Base-by-base conservation (phyloP, 2,888 invertebrate species). In the Lasioglossum oenotherae region DNA sequence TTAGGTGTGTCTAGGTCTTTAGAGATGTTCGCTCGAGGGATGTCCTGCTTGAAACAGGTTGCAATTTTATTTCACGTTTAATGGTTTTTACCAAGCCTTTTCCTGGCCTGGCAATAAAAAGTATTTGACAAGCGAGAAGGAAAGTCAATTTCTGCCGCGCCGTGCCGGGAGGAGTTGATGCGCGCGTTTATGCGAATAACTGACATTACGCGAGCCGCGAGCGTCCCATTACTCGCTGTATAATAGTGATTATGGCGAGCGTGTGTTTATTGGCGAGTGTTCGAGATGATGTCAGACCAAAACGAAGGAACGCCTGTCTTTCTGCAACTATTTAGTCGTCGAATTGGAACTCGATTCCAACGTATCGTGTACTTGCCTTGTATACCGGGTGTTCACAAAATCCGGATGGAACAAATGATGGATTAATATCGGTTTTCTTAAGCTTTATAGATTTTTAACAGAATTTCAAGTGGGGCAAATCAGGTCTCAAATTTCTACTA, bases 141-240 rank as follows among this genome's bases (percentile, higher is more conserved):
- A 46, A 82, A 78, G 77, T 71, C 49, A 35, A 38, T 35, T 31
- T 74, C 79, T 60, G 77, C 57, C 27, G 72, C 74, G 72, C 72
- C 74, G 74, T 16, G 57, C 72, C 74, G 69, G 53, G 35, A 46
- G 35, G 77, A 67, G 74, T 27, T 71, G 74, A 78, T 79, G 77
- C 49, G 46, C 73, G 79, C 71, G 75, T 67, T 78, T 82, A 76
- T 60, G 49, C 64, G 73, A 77, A 82, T 82, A 82, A 81, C 82
- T 49, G 82, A 81, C 64, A 82, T 82, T 80, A 82, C 60, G 38
- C 67, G 60, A 38, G 14, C 41, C 31, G 46, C 81, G 75, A 81
- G 71, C 49, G 60, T 27, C 35, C 71, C 74, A 75, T 81, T 81
- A 81, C 44, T 35, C 19, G 16, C 16, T 44, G 4, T 72, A 81